Percentiles rank a stretch among this genome's conserved stretches.
phyloP scores from a whole-genome alignment of 1,140 invertebrate species.

The Cherax destructor region DNA sequence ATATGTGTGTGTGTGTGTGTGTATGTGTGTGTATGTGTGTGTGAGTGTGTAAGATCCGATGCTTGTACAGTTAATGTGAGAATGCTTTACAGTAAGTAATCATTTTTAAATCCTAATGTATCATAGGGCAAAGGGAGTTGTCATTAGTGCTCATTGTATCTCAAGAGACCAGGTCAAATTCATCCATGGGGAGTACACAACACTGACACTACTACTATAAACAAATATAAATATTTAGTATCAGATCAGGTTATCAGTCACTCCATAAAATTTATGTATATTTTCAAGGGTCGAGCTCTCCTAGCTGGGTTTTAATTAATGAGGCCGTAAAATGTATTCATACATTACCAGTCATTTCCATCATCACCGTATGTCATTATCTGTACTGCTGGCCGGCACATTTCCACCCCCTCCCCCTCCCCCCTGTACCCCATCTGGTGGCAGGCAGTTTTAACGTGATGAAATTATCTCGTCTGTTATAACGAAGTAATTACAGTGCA shows the following conservation, averaged over 20 bases:
- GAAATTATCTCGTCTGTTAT: background rate
- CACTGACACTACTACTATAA: background rate
- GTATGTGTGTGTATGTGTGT: too few species aligned
- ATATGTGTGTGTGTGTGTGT: too few species aligned
- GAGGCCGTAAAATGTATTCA: slow-evolving; percentile 4
- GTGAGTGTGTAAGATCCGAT: too few species aligned
- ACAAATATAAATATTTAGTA: background rate
- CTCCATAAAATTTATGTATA: slow-evolving; percentile 6
- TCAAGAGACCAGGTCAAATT: background rate
- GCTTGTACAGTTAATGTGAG: too few species aligned
- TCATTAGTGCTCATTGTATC: too few species aligned
- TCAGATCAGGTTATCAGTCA: slow-evolving; percentile 6
- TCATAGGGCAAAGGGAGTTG: too few species aligned
- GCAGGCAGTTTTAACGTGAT: background rate
- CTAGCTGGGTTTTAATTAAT: slow-evolving; percentile 14
- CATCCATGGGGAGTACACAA: background rate
- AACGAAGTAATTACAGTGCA: background rate
- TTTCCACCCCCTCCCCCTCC: background rate
- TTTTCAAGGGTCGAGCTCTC: slow-evolving; percentile 5
- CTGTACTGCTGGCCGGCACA: background rate
- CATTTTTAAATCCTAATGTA: too few species aligned
- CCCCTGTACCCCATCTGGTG: background rate
- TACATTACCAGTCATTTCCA: slow-evolving; percentile 5
- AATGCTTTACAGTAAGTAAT: too few species aligned
- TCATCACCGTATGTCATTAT: slow-evolving; percentile 1